Conservation (phyloP, 37 sponge, comb jelly and placozoan species). For the Geodia barretti region DNA sequence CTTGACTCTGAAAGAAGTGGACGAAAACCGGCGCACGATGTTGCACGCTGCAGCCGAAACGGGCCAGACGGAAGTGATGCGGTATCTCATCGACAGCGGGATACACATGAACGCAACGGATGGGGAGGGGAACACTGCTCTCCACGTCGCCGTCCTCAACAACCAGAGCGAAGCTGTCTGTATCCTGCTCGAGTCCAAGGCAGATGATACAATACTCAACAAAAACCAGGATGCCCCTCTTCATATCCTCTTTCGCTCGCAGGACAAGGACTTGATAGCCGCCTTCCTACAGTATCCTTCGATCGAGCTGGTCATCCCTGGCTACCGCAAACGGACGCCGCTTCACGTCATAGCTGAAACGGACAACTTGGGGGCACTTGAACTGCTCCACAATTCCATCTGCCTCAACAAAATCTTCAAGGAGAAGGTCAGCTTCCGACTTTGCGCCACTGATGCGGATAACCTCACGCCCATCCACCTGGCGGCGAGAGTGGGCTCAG, state of each 20-base stretch:
- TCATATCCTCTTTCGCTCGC: slow-evolving; percentile 59
- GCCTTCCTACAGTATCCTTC: slow-evolving; percentile 36
- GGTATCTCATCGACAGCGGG: slow-evolving; percentile 71
- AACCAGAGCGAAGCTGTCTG: slow-evolving; percentile 32
- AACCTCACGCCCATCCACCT: slow-evolving; percentile 71
- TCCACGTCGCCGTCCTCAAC: slow-evolving; percentile 69
- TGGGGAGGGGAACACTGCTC: slow-evolving; percentile 78
- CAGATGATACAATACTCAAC: slow-evolving; percentile 60
- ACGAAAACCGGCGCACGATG: slow-evolving; percentile 45
- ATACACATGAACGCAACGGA: slow-evolving; percentile 54
- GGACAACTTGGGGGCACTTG: slow-evolving; percentile 54
- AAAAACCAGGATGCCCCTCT: slow-evolving; percentile 49
- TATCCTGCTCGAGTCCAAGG: slow-evolving; percentile 53
- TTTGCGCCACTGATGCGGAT: slow-evolving; percentile 77
- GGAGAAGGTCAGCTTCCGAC: slow-evolving; percentile 39
- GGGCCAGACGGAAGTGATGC: slow-evolving; percentile 55
- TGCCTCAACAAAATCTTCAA: background rate
- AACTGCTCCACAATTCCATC: slow-evolving; percentile 29
- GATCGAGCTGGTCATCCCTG: slow-evolving; percentile 34
- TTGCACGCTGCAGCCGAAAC: slow-evolving; percentile 62
- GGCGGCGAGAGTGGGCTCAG: slow-evolving; percentile 73
- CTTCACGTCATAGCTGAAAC: slow-evolving; percentile 74
- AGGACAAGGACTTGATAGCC: slow-evolving; percentile 35
- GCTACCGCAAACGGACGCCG: slow-evolving; percentile 60
- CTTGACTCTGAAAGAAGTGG: slow-evolving; percentile 26